These are phyloP conservation scores for Ceyx cyanopectus DNA, from an alignment of 2,113 vertebrate genomes.

Conservation along the genomic window DNA sequence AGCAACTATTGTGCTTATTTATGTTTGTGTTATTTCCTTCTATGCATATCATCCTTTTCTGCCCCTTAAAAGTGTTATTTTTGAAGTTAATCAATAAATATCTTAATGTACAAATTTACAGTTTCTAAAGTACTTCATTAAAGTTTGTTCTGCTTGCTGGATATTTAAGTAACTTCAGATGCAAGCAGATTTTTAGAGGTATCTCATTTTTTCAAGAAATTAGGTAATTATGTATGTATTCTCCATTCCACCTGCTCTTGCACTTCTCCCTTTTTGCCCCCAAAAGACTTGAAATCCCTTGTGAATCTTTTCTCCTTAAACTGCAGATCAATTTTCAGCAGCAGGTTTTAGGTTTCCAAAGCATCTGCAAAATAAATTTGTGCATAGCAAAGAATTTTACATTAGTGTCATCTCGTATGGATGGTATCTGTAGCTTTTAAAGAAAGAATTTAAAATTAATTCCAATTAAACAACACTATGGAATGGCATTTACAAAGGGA, in stretches of 20 bases:
- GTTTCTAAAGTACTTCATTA: neutral
- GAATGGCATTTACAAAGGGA: neutral
- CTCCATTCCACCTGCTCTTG: neutral
- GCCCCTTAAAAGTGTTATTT: neutral
- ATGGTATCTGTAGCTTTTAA: neutral
- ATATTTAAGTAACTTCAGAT: neutral
- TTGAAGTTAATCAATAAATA: neutral
- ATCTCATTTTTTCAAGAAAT: neutral
- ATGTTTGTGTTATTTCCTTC: neutral
- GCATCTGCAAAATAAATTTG: neutral
- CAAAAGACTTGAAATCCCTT: neutral
- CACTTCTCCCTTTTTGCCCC: neutral
- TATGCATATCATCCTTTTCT: neutral
- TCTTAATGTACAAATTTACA: neutral
- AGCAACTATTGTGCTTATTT: neutral
- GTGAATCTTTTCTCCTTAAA: neutral
- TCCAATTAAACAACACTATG: neutral
- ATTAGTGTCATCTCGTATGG: neutral
- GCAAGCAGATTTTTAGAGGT: neutral
- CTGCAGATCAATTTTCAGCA: neutral
- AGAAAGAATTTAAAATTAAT: slow-evolving; percentile 13
- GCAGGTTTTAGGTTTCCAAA: neutral
- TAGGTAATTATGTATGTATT: neutral
- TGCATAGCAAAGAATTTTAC: neutral
- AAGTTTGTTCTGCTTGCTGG: neutral